Conservation (phyloP, 1,140 invertebrate species). For the Drosophila mauritiana region DNA sequence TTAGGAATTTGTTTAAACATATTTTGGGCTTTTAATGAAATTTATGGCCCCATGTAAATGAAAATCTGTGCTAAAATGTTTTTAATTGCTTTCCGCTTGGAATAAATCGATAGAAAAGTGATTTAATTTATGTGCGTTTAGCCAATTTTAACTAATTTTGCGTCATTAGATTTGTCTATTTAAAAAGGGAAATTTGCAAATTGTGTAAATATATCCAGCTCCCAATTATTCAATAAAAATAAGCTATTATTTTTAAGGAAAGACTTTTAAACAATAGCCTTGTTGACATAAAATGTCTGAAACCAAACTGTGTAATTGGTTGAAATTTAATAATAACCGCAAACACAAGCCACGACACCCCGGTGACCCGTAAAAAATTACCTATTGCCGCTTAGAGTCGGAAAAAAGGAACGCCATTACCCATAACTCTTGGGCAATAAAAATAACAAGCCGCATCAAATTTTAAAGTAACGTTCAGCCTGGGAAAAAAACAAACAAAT, state of each 20-base stretch:
- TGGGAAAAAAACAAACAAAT: conserved; percentile 39
- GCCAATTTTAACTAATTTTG: conserved; percentile 38
- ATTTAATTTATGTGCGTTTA: conserved; percentile 44
- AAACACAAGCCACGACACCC: conserved; percentile 45
- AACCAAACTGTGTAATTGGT: conserved; percentile 2
- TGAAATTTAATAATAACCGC: conserved; percentile 37
- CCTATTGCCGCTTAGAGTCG: conserved; percentile 39
- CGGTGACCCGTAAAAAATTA: conserved; percentile 62
- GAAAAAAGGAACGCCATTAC: conserved; percentile 30
- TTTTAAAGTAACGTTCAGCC: conserved; percentile 54
- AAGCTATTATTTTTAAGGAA: not conserved
- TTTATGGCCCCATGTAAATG: conserved; percentile 46
- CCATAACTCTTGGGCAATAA: conserved; percentile 54
- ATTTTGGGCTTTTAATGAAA: conserved; percentile 34
- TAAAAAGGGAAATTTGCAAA: not conserved
- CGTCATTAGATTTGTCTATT: conserved; percentile 16
- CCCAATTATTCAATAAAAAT: not conserved
- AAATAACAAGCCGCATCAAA: conserved; percentile 71
- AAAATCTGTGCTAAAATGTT: conserved; percentile 41
- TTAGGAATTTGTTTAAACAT: conserved; percentile 52
- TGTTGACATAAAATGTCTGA: not conserved
- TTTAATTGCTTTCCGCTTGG: conserved; percentile 27
- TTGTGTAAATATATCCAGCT: conserved; percentile 1
- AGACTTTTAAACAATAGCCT: not conserved
- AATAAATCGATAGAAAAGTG: conserved; percentile 31